Conservation (phyloP, 2,888 invertebrate genomes). For the Brenthis daphne region DNA sequence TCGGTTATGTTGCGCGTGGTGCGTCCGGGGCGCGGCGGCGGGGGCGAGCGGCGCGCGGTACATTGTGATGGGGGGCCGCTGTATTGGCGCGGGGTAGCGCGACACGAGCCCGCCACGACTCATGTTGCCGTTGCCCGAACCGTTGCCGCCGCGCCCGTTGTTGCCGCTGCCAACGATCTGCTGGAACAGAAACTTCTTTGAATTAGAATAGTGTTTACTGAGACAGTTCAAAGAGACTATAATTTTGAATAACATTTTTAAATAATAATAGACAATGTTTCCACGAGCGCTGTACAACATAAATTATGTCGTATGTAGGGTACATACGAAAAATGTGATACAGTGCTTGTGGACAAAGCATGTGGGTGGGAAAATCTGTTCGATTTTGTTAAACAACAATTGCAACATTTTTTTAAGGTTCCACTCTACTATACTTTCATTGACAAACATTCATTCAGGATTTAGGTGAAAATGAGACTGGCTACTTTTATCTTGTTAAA, state of each 20-base stretch:
- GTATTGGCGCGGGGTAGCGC: slow-evolving; percentile 82
- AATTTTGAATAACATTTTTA: not conserved
- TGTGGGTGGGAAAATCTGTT: too few relatives aligned
- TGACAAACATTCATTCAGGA: too few relatives aligned
- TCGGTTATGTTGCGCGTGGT: slow-evolving; percentile 51
- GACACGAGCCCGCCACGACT: slow-evolving; percentile 62
- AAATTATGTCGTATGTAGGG: too few relatives aligned
- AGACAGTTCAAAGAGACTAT: not conserved
- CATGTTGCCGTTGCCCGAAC: slow-evolving; percentile 54
- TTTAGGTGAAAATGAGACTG: too few relatives aligned
- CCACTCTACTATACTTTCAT: too few relatives aligned
- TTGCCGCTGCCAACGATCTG: slow-evolving; percentile 68
- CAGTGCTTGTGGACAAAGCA: too few relatives aligned
- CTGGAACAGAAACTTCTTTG: slow-evolving; percentile 32
- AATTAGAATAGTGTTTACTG: slow-evolving; percentile 25
- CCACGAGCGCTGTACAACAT: too few relatives aligned
- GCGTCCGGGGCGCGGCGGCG: slow-evolving; percentile 48
- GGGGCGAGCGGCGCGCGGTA: slow-evolving; percentile 63
- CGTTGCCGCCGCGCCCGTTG: slow-evolving; percentile 62
- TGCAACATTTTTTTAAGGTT: too few relatives aligned
- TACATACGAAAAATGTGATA: too few relatives aligned
- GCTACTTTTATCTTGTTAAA: too few relatives aligned
- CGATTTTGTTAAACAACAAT: too few relatives aligned
- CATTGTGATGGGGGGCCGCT: slow-evolving; percentile 73
- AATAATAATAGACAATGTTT: too few relatives aligned